phyloP scores from a whole-genome alignment of 2,113 vertebrate species.

The Oncorhynchus kisutch region DNA sequence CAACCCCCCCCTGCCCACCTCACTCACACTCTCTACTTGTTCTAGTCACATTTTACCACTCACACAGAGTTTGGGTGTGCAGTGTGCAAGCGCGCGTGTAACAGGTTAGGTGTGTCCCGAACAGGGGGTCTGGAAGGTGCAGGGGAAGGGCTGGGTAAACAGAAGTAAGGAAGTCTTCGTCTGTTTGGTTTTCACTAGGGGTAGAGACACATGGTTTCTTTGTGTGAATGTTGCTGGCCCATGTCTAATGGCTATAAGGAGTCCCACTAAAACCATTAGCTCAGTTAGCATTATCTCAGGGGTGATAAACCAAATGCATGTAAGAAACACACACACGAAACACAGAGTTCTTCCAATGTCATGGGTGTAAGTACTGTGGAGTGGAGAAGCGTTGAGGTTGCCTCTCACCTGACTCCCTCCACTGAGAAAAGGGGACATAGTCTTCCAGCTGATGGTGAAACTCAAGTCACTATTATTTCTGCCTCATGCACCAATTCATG shows the following conservation, averaged over 20 bases:
- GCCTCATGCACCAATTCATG: too few relatives aligned
- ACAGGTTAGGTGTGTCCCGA: conserved; percentile 58
- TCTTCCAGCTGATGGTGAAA: too few relatives aligned
- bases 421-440: too few relatives aligned
- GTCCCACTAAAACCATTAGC: conserved; percentile 49
- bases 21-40: conserved; percentile 3
- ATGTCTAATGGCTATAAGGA: conserved; percentile 15
- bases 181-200: conserved; percentile 54
- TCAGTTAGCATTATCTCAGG: conserved; percentile 49
- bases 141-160: conserved; percentile 63
- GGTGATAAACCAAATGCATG: conserved; percentile 40
- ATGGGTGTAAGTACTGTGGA: too few relatives aligned
- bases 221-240: conserved; percentile 37
- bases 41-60: not conserved
- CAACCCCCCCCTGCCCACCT: conserved; percentile 46
- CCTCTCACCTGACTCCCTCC: too few relatives aligned
- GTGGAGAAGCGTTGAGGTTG: too few relatives aligned
- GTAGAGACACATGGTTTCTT: conserved; percentile 43
- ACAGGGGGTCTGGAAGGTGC: conserved; percentile 55
- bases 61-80: conserved; percentile 13
- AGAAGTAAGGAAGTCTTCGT: conserved; percentile 49
- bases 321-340: not conserved
- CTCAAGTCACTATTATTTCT: too few relatives aligned
- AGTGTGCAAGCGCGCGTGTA: conserved; percentile 47
- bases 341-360: too few relatives aligned